Evolutionary conservation across 2,113 vertebrate species (phyloP).

Genomic region (Phylloscopus whistleri): DNA sequence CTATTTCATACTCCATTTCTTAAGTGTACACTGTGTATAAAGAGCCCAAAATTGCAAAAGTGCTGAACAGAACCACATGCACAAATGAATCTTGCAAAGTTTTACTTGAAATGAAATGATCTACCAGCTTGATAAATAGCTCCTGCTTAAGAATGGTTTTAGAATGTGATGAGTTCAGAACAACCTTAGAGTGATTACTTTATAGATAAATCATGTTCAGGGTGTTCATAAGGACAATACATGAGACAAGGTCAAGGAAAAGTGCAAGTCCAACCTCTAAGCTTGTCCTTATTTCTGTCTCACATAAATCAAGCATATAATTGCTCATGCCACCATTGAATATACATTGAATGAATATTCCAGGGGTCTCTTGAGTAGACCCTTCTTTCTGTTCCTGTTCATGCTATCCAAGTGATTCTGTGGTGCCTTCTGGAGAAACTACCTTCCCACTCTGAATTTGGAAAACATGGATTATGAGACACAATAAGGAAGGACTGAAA

Average conservation of each 20-base stretch:
- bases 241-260: neutral
- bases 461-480: neutral
- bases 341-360: neutral
- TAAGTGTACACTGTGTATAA: neutral
- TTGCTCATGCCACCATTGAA: neutral
- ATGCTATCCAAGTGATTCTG: neutral
- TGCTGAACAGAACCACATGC: neutral
- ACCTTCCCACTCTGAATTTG: neutral
- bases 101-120: neutral
- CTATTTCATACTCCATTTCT: neutral
- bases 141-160: neutral
- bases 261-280: neutral
- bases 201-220: neutral
- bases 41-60: neutral
- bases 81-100: neutral
- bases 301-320: neutral
- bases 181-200: neutral
- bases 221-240: accelerated
- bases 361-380: neutral
- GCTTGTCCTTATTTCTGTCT: neutral
- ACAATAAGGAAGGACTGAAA: neutral
- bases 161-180: neutral
- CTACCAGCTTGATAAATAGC: neutral
- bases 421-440: neutral
- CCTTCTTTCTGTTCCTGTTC: neutral